These are phyloP conservation scores for Alfaro cultratus DNA, from an alignment of 2,797 vertebrate genomes.

Conservation along the genomic window DNA sequence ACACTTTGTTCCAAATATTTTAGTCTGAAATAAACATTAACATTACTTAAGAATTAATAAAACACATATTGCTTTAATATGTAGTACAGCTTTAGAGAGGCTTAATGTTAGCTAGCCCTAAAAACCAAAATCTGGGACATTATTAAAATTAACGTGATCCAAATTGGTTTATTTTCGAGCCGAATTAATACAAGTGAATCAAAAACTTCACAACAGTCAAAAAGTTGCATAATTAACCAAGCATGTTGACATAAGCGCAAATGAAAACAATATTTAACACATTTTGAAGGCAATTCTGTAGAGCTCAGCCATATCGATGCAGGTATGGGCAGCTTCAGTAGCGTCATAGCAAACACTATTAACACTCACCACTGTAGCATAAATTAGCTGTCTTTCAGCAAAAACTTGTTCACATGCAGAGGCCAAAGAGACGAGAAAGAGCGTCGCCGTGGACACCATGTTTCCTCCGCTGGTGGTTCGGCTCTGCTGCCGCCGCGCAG, in stretches of 20 bases:
- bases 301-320: background rate
- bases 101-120: background rate
- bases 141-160: background rate
- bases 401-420: conserved; percentile 29
- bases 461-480: background rate
- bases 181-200: background rate
- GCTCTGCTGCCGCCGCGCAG: background rate
- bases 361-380: conserved; percentile 72
- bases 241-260: background rate
- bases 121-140: background rate
- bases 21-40: background rate
- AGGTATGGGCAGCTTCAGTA: background rate
- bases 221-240: background rate
- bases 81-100: background rate
- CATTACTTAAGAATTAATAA: background rate
- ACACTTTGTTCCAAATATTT: background rate
- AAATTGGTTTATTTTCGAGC: background rate
- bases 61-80: background rate
- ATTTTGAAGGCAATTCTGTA: background rate
- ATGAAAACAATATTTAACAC: background rate
- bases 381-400: conserved; percentile 39
- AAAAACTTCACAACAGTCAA: rapidly evolving
- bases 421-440: conserved; percentile 22
- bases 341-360: background rate
- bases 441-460: conserved; percentile 25